Base-by-base conservation (phyloP, 2,888 invertebrate genomes). In the Ophioninae sp. region DNA sequence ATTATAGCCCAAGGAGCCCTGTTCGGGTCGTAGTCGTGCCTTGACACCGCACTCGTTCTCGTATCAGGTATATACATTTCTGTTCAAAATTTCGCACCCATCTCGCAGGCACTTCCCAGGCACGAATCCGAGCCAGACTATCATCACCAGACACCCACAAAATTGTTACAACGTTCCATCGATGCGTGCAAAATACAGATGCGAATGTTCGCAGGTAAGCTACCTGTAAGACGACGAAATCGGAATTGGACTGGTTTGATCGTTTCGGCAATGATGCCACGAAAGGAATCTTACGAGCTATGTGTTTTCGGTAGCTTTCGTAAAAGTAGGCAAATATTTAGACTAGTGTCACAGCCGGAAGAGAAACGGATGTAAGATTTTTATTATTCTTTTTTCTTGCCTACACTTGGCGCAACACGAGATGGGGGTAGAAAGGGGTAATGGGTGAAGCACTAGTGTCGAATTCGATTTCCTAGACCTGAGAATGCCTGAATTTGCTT, bases 1-100 rank as follows among this genome's bases (percentile, higher is more conserved):
- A 89, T 90, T 90, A 90, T 90, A 87, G 88, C 88, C 82, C 86
- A 88, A 87, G 86, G 87, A 86, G 85, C 79, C 63, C 73, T 61
- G 61, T 39, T 79, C 68, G 67, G 79, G 67, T 79, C 82, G 82
- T 79, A 69, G 75, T 65, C 84, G 76, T 82, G 79, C 84, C 82
- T 79, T 59, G 22, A 82, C 68, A 76, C 84, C 82, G 73, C 79
- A 79, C 72, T 79, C 82, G 82, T 79, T 81, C 81, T 63, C 81
- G 56, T 79, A 74, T 77, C 79, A 74, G 68, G 71, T 74, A 64
- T 79, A 68, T 76, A 73, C 81, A 71, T 78, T 69, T 83, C 79
- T 76, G 76, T 80, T 83, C 76, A 83, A 84, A 79, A 81, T 85
- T 84, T 87, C 85, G 81, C 85, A 85, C 86, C 85, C 84, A 87